Evolutionary conservation across 1,140 invertebrate species (phyloP), one percentile per base, ranked within the genome.

Genomic region (Drosophila auraria): DNA sequence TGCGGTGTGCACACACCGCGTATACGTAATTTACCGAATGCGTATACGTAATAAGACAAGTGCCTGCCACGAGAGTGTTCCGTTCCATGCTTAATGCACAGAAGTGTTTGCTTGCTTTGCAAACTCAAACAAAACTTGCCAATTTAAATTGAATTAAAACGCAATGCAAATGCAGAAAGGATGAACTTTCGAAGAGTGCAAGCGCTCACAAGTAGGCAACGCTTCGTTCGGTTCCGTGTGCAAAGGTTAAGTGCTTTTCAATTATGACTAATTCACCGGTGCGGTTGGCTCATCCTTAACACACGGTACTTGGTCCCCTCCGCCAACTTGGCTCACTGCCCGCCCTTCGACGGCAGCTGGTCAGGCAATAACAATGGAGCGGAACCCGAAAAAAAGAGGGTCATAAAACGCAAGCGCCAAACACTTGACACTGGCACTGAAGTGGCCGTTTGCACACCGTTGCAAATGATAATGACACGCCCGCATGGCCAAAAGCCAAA

Each of bases 401-500:
- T 47, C 44, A 87, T 89, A 81, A 89, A 87, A 84, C 62, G 69
- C 83, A 78, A 78, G 69, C 69, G 63, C 57, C 77, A 83, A 81
- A 63, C 68, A 80, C 84, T 87, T 90, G 84, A 87, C 84, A 90
- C 78, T 87, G 74, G 70, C 63, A 73, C 33, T 80, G 50, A 83
- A 87, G 83, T 89, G 83, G 62, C 69, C 80, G 68, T 80, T 78
- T 84, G 84, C 84, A 87, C 81, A 89, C 73, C 83, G 80, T 87
- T 83, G 33, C 59, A 49, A 78, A 83, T 86, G 82, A 84, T 78
- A 78, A 78, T 86, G 78, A 59, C 72, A 78, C 63, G 75, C 64
- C 83, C 56, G 58, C 61, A 79, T 87, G 83, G 83, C 80, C 71
- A 53, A 60, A 73, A 78, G 83, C 80, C 71, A 83, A 83, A 49